phyloP scores from a whole-genome alignment of 2,113 vertebrate genomes.

The Gallinago media region DNA sequence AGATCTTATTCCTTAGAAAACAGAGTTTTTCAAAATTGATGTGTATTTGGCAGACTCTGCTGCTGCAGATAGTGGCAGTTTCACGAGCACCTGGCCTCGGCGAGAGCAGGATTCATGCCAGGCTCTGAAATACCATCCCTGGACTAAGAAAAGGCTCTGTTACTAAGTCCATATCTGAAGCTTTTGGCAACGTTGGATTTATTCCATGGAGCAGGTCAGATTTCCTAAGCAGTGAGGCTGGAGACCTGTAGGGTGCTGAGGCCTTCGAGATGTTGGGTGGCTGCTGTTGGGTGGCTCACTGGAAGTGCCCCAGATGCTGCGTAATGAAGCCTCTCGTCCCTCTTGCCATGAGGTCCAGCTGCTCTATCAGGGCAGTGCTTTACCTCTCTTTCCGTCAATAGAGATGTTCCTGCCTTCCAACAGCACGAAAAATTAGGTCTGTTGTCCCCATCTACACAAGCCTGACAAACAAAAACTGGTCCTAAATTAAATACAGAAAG shows the following conservation, averaged over 20 bases:
- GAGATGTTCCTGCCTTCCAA: not conserved
- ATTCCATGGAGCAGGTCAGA: not conserved
- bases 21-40: not conserved
- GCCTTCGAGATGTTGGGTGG: not conserved
- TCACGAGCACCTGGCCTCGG: rapidly evolving
- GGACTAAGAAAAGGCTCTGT: not conserved
- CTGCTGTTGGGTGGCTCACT: not conserved
- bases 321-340: not conserved
- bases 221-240: not conserved
- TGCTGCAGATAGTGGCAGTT: not conserved
- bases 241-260: rapidly evolving
- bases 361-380: not conserved
- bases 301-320: not conserved
- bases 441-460: not conserved
- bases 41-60: not conserved
- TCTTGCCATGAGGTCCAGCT: not conserved
- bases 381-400: not conserved
- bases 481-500: not conserved
- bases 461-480: not conserved
- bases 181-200: not conserved
- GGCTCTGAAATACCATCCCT: not conserved
- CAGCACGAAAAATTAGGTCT: not conserved
- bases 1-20: not conserved
- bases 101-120: not conserved
- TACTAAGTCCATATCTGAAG: not conserved